Evolutionary conservation across 2,888 invertebrate genomes (phyloP), one percentile per base, ranked within the genome.

Genomic region (Galeruca laticollis): DNA sequence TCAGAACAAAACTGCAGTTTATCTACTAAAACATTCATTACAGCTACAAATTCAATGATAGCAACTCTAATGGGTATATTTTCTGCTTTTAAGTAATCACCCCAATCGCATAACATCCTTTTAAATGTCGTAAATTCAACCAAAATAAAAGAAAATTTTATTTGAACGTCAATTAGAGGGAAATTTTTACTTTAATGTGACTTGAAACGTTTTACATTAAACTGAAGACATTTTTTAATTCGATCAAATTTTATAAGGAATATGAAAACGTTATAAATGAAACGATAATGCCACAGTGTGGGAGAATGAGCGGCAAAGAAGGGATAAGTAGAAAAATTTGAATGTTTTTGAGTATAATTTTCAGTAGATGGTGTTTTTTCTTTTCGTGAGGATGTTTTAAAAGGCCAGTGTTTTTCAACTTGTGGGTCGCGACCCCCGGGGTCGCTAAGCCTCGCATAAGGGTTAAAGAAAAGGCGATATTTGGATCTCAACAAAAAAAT

Each of bases 1-100:
- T 40, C 9, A 21, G 20, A 65, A 33, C 33, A 37, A 52, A 33
- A 65, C 47, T 57, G 49, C 35, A 66, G 51, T 51, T 33, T 49
- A 59, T 21, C 33, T 63, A 35, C 63, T 70, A 37, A 70, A 65
- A 70, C 60, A 68, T 70, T 59, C 63, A 67, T 66, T 20, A 26
- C 51, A 21, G n/a, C 54, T 56, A 40, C 68, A 70, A 72, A 70
- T 51, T 68, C 63, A 70, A 72, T 72, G 43, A 70, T 68, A 60
- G 68, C 33, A 59, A 65, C 67, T 65, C 65, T 73, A 69, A 73
- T 69, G 69, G 64, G 66, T 49, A 67, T 69, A 64, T 69, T 69
- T 65, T 66, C 60, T 63, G 64, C 62, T 71, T 70, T 67, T 65
- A 67, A 69, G 71, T 73, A 71, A 71, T 73, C 71, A 68, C 61